These are phyloP conservation scores for Camponotus floridanus DNA, from an alignment of 1,140 invertebrate genomes.

Conservation along the genomic window DNA sequence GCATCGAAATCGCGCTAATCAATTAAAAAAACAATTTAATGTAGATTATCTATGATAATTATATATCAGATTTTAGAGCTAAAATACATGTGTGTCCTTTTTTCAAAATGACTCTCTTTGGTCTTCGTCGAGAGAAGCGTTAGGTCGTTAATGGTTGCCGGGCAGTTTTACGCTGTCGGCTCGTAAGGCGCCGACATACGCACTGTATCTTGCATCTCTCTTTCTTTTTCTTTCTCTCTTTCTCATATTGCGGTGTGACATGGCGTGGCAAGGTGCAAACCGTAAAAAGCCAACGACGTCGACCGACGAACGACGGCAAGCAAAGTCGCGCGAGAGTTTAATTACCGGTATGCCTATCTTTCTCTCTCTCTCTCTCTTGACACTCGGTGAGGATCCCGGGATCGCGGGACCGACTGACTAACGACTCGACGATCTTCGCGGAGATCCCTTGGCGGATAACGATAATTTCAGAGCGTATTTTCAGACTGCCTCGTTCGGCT, in stretches of 20 bases:
- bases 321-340: conserved; percentile 71
- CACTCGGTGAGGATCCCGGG: conserved; percentile 49
- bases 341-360: conserved; percentile 60
- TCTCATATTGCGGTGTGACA: neutral
- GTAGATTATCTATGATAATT: too few relatives aligned
- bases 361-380: conserved; percentile 28
- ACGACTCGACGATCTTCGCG: conserved; percentile 65
- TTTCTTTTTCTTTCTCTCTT: neutral
- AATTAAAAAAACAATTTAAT: too few relatives aligned
- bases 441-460: conserved; percentile 69
- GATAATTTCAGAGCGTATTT: conserved; percentile 70
- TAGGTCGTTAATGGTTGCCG: conserved; percentile 72
- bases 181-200: conserved; percentile 33
- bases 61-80: too few relatives aligned
- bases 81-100: neutral
- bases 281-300: conserved; percentile 64
- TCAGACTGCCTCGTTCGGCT: conserved; percentile 63
- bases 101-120: conserved; percentile 66
- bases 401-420: conserved; percentile 59
- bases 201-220: neutral
- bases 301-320: conserved; percentile 60
- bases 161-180: conserved; percentile 58
- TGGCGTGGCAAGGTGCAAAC: conserved; percentile 51
- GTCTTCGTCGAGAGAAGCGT: conserved; percentile 50
- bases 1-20: too few relatives aligned